phyloP scores from a whole-genome alignment of 2,888 invertebrate species.

The Drosophila pseudotalamancana region DNA sequence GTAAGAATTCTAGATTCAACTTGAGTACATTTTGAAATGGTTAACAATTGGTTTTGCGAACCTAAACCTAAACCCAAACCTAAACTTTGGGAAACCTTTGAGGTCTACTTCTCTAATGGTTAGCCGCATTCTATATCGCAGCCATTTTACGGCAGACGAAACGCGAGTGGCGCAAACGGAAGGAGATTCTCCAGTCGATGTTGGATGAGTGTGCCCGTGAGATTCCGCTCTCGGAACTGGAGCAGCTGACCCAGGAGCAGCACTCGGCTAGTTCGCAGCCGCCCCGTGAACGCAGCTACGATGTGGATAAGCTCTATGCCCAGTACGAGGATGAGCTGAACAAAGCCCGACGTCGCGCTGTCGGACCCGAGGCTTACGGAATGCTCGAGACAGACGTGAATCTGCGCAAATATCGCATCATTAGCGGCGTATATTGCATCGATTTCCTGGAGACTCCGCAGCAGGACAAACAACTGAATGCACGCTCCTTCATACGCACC shows the following conservation, averaged over 20 bases:
- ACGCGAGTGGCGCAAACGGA: slow-evolving; percentile 84
- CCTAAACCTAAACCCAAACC: too few relatives aligned
- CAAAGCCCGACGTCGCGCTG: slow-evolving; percentile 76
- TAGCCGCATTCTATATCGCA: slow-evolving; percentile 15
- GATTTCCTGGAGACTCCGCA: slow-evolving; percentile 91
- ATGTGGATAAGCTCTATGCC: slow-evolving; percentile 83
- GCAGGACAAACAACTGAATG: slow-evolving; percentile 85
- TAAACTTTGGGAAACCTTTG: too few relatives aligned
- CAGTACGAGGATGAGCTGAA: slow-evolving; percentile 84
- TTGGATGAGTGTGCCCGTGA: slow-evolving; percentile 81
- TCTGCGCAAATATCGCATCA: slow-evolving; percentile 89
- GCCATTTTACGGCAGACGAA: slow-evolving; percentile 83
- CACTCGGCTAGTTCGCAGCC: slow-evolving; percentile 69
- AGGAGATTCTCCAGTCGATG: slow-evolving; percentile 83
- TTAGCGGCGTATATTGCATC: slow-evolving; percentile 91
- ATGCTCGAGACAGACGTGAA: slow-evolving; percentile 88
- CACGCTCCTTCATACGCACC: slow-evolving; percentile 82
- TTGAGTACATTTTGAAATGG: too few relatives aligned
- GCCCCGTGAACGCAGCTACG: slow-evolving; percentile 72
- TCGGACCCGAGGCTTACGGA: slow-evolving; percentile 81
- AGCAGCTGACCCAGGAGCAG: slow-evolving; percentile 73
- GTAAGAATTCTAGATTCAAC: slow-evolving; percentile 43
- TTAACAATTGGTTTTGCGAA: too few relatives aligned
- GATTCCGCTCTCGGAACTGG: slow-evolving; percentile 68
- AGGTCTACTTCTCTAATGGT: too few relatives aligned